Percentiles rank a stretch among this genome's conserved stretches.
Conservation (phyloP, 2,797 vertebrate species). For the Siniperca obscura region DNA sequence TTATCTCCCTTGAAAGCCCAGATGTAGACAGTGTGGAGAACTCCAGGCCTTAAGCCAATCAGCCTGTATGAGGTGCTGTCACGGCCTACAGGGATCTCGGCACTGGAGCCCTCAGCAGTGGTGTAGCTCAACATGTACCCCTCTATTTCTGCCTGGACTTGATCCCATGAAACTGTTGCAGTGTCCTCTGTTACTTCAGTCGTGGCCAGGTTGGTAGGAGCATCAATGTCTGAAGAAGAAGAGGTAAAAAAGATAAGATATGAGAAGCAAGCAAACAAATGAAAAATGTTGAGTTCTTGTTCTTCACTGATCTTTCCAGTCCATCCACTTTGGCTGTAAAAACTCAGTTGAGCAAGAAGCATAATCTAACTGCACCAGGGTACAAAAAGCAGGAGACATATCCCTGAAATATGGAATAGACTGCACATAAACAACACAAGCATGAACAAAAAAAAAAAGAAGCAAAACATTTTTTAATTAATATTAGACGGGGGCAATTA, state of each 20-base stretch:
- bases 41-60: constrained; percentile 84
- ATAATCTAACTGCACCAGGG: neutral
- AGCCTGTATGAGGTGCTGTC: constrained; percentile 82
- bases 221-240: constrained; percentile 82
- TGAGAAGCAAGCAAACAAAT: neutral
- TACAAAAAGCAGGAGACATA: neutral
- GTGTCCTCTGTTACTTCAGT: constrained; percentile 79
- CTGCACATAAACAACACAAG: neutral
- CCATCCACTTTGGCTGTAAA: neutral
- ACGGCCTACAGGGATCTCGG: constrained; percentile 81
- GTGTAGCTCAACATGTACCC: constrained; percentile 88
- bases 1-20: constrained; percentile 86
- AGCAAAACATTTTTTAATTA: neutral
- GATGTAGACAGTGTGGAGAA: constrained; percentile 82
- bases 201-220: constrained; percentile 81
- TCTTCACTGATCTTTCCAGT: neutral
- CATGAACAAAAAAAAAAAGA: neutral
- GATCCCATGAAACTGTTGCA: constrained; percentile 84
- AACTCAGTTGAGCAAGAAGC: constrained; percentile 1
- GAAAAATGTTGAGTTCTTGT: neutral
- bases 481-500: neutral
- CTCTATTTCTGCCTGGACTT: constrained; percentile 81
- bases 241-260: neutral
- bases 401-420: no score
- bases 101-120: constrained; percentile 78